These are phyloP conservation scores for Nasonia vitripennis DNA, from an alignment of 1,140 invertebrate species.

Conservation along the genomic window DNA sequence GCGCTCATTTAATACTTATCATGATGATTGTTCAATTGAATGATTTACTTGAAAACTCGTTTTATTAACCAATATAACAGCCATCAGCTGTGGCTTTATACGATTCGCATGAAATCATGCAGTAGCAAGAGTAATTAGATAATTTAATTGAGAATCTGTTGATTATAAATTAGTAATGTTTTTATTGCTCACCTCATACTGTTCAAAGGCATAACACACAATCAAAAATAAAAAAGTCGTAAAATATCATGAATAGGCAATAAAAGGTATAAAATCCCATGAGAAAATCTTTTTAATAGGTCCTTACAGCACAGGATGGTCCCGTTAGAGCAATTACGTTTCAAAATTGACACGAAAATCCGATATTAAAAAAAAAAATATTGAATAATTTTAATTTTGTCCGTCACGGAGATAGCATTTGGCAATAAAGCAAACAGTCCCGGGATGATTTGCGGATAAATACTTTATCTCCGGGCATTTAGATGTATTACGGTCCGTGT, in stretches of 20 bases:
- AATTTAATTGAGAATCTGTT: background rate
- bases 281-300: background rate
- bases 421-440: too few relatives aligned
- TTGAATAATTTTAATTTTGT: background rate
- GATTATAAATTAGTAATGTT: too few relatives aligned
- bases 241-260: background rate
- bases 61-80: background rate
- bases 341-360: slow-evolving; percentile 16
- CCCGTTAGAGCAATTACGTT: background rate
- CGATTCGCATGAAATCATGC: background rate
- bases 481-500: too few relatives aligned
- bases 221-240: background rate
- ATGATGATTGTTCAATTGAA: too few relatives aligned
- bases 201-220: too few relatives aligned
- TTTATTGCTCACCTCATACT: too few relatives aligned
- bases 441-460: too few relatives aligned
- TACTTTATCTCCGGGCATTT: too few relatives aligned
- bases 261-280: background rate
- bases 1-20: too few relatives aligned
- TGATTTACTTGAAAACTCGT: too few relatives aligned
- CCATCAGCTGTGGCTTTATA: too few relatives aligned
- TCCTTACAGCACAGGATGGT: background rate
- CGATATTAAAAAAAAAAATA: background rate
- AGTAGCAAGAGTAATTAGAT: background rate
- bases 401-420: too few relatives aligned